Base-by-base conservation (phyloP, 2,113 vertebrate species). In the Thermophis baileyi region DNA sequence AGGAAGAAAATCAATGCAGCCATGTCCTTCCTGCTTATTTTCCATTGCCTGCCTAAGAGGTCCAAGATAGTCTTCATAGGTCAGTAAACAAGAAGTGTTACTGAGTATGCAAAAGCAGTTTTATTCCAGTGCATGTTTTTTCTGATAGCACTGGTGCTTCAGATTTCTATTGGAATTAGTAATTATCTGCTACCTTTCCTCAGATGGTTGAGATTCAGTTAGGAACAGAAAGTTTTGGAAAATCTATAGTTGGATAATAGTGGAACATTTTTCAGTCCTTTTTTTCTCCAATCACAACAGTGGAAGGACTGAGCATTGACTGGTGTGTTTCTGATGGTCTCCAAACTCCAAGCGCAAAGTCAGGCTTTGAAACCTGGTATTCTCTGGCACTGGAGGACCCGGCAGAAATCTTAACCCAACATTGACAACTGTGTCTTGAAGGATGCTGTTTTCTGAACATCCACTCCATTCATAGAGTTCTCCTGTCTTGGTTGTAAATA, bases 251-350 rank as follows among this genome's bases (percentile, higher is more conserved):
- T n/a, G n/a, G n/a, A n/a, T n/a, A n/a, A n/a, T n/a, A n/a, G n/a
- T n/a, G n/a, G n/a, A n/a, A n/a, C n/a, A n/a, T n/a, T n/a, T n/a
- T n/a, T n/a, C n/a, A n/a, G n/a, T n/a, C n/a, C n/a, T n/a, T n/a
- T n/a, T n/a, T n/a, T n/a, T n/a, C 93, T 96, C 96, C 97, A 97
- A 96, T 89, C 89, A 96, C 93, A 96, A 96, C 96, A 97, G 93
- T 89, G 89, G 93, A 94, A 96, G 93, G 90, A 95, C 94, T 20
- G 74, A 0, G 93, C 93, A 95, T 95, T 96, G 95, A 93, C 95
- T 97, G 95, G 95, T 94, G 94, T 90, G 94, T 85, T 92, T 50
- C 93, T 95, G 88, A 0, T 35, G 87, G 91, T 95, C 94, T 94
- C 92, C 25, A 47, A 91, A 95, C 69, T 93, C 92, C 91, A 14